Percentiles rank a stretch among this genome's conserved stretches.
These are phyloP conservation scores for Alectoris magna DNA, from an alignment of 2,797 vertebrate genomes.

Conservation along the genomic window DNA sequence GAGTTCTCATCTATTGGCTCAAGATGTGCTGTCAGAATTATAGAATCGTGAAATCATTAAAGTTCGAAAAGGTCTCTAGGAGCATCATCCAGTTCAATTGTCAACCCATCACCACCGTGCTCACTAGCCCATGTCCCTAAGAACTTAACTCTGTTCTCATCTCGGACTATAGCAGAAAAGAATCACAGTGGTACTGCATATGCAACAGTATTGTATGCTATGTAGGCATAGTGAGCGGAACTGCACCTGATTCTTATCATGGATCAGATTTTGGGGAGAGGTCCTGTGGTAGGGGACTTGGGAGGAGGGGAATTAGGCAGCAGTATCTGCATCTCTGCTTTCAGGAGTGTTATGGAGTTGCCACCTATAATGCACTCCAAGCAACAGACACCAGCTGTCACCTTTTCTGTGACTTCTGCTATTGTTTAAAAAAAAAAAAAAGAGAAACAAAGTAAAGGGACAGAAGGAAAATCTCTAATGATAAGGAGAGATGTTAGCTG, in stretches of 20 bases:
- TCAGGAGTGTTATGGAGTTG: background rate
- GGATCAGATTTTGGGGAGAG: no score
- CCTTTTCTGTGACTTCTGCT: background rate
- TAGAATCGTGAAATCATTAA: no score
- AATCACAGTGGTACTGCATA: background rate
- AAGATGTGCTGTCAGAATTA: background rate
- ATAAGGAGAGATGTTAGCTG: constrained; percentile 48
- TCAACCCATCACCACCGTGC: no score
- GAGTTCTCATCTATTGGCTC: background rate
- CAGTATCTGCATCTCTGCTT: background rate
- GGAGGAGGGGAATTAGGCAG: accelerated
- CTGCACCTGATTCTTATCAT: background rate
- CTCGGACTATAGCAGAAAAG: background rate
- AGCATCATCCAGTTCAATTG: no score
- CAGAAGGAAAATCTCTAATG: background rate
- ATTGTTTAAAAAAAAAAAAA: background rate
- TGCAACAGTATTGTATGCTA: background rate
- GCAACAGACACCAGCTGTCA: background rate
- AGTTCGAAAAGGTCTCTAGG: no score
- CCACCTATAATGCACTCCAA: background rate
- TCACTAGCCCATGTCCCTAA: no score
- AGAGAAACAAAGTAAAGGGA: background rate
- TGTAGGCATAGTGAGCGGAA: background rate
- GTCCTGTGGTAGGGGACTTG: background rate
- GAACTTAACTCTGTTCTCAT: background rate